Percentiles rank a stretch among this genome's conserved stretches.
phyloP scores from a whole-genome alignment of 2,113 vertebrate genomes.

The Cottus gobio region DNA sequence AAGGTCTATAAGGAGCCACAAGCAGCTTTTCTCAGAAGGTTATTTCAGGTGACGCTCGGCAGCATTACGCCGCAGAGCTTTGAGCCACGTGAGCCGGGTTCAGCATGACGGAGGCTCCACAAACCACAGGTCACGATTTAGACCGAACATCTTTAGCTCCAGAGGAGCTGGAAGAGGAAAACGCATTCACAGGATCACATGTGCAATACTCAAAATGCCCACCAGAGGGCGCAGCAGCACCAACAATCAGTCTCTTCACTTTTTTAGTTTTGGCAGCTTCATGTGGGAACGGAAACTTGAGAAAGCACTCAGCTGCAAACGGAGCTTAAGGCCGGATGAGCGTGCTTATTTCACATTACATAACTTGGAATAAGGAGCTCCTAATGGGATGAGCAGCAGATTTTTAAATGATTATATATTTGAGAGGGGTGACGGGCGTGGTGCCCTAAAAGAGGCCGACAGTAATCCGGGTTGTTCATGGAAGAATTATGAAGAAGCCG shows the following conservation, averaged over 20 bases:
- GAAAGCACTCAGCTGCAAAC: constrained; percentile 40
- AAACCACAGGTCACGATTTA: background rate
- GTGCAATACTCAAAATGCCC: constrained; percentile 21
- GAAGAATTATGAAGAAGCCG: constrained; percentile 37
- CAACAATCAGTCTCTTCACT: background rate
- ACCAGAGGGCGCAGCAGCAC: constrained; percentile 58
- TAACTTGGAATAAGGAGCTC: constrained; percentile 51
- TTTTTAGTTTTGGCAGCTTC: constrained; percentile 39
- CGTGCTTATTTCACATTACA: constrained; percentile 66
- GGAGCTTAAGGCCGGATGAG: constrained; percentile 62
- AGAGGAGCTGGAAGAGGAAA: background rate
- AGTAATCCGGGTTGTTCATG: constrained; percentile 62
- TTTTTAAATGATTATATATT: constrained; percentile 49
- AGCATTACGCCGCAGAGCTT: background rate
- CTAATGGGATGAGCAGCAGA: constrained; percentile 64
- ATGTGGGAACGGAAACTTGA: constrained; percentile 61
- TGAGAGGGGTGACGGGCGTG: constrained; percentile 27
- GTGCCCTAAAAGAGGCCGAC: constrained; percentile 62
- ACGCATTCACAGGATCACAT: background rate
- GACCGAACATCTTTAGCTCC: background rate
- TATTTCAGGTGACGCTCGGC: background rate
- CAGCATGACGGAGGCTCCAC: background rate
- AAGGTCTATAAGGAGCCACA: constrained; percentile 40
- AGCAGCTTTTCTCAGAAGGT: constrained; percentile 54
- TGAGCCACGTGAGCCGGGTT: background rate